phyloP scores from a whole-genome alignment of 2,113 vertebrate genomes.

The Alces alces region DNA sequence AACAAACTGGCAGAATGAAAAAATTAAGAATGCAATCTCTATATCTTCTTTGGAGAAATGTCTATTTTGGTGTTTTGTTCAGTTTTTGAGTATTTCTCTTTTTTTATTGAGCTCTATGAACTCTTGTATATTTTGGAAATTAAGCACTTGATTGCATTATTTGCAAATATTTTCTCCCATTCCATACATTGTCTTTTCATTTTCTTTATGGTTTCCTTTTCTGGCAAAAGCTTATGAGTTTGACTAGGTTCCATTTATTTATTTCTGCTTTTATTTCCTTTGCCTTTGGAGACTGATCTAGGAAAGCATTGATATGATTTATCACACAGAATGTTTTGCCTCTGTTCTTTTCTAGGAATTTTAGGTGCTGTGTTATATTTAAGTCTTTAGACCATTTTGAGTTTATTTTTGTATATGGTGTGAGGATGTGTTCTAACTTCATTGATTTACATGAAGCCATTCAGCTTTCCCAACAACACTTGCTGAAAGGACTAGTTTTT shows the following conservation, averaged over 20 bases:
- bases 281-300: not conserved
- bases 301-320: not conserved
- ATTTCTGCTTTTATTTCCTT: not conserved
- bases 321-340: not conserved
- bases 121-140: not conserved
- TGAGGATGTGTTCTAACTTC: not conserved
- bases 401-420: not conserved
- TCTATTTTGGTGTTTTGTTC: not conserved
- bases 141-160: not conserved
- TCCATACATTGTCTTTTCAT: not conserved
- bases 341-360: not conserved
- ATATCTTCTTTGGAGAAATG: not conserved
- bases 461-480: not conserved
- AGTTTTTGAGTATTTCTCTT: not conserved
- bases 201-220: not conserved
- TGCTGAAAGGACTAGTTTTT: not conserved
- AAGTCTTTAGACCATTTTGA: not conserved
- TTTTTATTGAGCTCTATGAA: not conserved
- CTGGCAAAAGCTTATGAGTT: not conserved
- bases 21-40: not conserved
- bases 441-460: not conserved
- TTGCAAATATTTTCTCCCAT: not conserved
- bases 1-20: not conserved
- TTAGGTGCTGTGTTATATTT: not conserved
- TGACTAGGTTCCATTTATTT: not conserved